Evolutionary conservation across 2,888 invertebrate genomes (phyloP), one percentile per base, ranked within the genome.

Genomic region (Agrenia bidenticulata): DNA sequence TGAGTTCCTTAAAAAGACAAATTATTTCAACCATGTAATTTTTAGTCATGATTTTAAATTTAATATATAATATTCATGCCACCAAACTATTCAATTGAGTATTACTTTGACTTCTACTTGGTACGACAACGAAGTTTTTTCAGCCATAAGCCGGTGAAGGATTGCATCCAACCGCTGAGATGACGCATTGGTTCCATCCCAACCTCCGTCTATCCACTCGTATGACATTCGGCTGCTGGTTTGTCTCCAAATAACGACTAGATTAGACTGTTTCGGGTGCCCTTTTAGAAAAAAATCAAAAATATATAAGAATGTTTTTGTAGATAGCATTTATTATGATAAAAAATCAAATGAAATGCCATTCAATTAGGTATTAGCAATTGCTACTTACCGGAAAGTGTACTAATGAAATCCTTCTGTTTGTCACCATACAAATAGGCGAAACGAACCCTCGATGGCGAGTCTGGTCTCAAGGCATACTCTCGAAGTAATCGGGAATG

Each of bases 181-280:
- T 4, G 75, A 73, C n/a, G 71, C 64, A 55, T 73, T 74, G 15
- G 70, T 78, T 17, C 78, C 76, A 57, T 79, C 78, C 82, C 83
- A 83, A 42, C 87, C 87, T 61, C 85, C 85, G 73, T 87, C 85
- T 60, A 93, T 81, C 94, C 95, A 96, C 80, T 94, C 94, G 80
- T 93, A 96, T 77, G 92, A 92, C 13, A 96, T 82, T 74, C 89
- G 88, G n/a, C 87, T 86, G 11, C 88, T 85, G 78, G 94, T 94
- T 45, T 89, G 85, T 1, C 95, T 85, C 94, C 95, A 96, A 59
- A 76, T 72, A 23, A 76, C 66, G 24, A 75, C 69, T n/a, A 76
- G 56, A 49, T 73, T 73, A 13, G 72, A 70, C 21, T 70, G 67
- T 60, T 70, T 73, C 9, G 50, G 9, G 17, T 65, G 64, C 19